Conservation (phyloP, 2,797 vertebrate genomes). For the Chrysocyon brachyurus region DNA sequence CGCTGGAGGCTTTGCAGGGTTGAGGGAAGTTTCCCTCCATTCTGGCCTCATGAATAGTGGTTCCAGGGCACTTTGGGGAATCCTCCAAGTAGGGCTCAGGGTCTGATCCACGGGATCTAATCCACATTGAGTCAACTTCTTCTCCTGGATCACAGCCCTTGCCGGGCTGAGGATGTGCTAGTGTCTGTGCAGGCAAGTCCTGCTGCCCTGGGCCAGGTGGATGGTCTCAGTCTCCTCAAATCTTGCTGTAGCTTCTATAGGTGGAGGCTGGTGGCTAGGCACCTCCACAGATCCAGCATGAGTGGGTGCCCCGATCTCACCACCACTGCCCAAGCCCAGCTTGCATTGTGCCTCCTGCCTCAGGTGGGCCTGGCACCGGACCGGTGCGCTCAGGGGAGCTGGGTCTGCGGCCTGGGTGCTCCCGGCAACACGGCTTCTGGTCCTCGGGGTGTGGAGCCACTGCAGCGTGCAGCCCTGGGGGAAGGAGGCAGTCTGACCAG, state of each 20-base stretch:
- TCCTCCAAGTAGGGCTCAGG: not conserved
- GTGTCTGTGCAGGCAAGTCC: slow-evolving; percentile 89
- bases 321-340: slow-evolving; percentile 82
- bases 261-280: slow-evolving; percentile 90
- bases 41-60: accelerated
- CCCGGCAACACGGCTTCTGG: accelerated
- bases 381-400: accelerated
- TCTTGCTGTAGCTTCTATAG: slow-evolving; percentile 88
- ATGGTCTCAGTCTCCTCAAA: slow-evolving; percentile 87
- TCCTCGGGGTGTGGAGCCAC: accelerated
- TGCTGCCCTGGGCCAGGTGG: slow-evolving; percentile 89
- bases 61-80: accelerated
- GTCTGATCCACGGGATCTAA: slow-evolving; percentile 87
- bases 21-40: no score
- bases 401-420: accelerated
- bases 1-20: accelerated
- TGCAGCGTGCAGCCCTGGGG: accelerated
- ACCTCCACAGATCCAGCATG: slow-evolving; percentile 93
- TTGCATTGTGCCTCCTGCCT: not conserved
- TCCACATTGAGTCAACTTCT: slow-evolving; percentile 90
- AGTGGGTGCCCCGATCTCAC: slow-evolving; percentile 92
- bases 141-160: slow-evolving; percentile 90
- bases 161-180: slow-evolving; percentile 86
- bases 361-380: not conserved
- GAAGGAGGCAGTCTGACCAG: not conserved